phyloP scores from a whole-genome alignment of 2,888 invertebrate species.

The Penaeus monodon region DNA sequence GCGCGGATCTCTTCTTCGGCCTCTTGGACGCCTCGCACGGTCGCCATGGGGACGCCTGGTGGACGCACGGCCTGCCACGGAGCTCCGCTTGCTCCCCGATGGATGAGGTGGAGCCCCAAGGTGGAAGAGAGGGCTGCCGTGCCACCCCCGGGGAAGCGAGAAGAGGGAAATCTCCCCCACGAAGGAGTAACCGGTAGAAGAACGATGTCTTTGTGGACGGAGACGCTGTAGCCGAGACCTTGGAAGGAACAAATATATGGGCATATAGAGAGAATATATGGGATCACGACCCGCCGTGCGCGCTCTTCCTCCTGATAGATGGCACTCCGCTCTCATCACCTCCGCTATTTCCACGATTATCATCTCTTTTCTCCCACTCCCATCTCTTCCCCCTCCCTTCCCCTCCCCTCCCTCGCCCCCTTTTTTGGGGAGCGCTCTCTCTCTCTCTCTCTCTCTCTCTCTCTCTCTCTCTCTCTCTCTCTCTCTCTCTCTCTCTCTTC shows the following conservation, averaged over 20 bases:
- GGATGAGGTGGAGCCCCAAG: too few species aligned
- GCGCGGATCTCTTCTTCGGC: neutral
- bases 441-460: slow-evolving; percentile 1
- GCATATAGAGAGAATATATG: slow-evolving; percentile 52
- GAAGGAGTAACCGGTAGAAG: slow-evolving; percentile 34
- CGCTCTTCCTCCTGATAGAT: neutral
- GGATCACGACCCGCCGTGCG: slow-evolving; percentile 41
- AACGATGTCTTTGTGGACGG: slow-evolving; percentile 49
- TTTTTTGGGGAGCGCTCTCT: too few species aligned
- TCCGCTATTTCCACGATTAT: neutral
- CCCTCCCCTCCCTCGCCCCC: neutral
- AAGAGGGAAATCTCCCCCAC: slow-evolving; percentile 30
- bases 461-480: neutral
- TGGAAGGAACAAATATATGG: slow-evolving; percentile 51
- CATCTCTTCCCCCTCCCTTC: neutral
- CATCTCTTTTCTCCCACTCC: neutral
- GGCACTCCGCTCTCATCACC: slow-evolving; percentile 8
- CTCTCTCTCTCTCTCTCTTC: neutral
- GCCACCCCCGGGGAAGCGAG: neutral
- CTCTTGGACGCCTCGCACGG: neutral
- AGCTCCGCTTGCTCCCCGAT: neutral
- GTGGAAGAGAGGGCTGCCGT: too few species aligned
- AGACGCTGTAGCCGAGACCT: slow-evolving; percentile 41
- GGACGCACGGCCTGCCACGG: neutral
- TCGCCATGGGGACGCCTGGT: neutral